These are phyloP conservation scores for Acanthisitta chloris DNA, from an alignment of 2,113 vertebrate species.

Conservation along the genomic window DNA sequence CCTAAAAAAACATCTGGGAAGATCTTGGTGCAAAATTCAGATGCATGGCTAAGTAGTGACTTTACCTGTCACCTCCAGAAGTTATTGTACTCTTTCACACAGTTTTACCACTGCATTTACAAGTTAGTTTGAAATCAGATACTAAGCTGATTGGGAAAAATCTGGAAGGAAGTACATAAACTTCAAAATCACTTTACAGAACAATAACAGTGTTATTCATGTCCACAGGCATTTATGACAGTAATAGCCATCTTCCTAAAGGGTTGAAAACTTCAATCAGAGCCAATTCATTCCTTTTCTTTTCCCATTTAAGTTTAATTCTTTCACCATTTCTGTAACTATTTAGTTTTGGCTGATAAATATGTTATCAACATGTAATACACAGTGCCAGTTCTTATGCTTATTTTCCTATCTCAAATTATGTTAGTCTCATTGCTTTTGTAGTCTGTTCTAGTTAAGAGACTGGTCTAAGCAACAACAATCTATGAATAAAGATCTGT, in stretches of 20 bases:
- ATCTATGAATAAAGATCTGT: not conserved
- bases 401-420: not conserved
- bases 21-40: not conserved
- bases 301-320: not conserved
- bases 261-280: not conserved
- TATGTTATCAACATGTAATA: not conserved
- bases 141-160: not conserved
- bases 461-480: not conserved
- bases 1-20: not conserved
- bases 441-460: not conserved
- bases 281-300: not conserved
- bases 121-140: not conserved
- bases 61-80: not conserved
- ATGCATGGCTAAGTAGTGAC: not conserved
- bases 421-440: not conserved
- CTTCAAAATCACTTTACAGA: conserved; percentile 7
- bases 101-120: not conserved
- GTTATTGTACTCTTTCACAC: not conserved
- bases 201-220: not conserved
- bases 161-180: not conserved
- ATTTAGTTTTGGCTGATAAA: not conserved
- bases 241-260: not conserved
- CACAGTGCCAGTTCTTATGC: not conserved
- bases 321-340: not conserved
- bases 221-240: not conserved